A percentile compares a stretch with the other conserved stretches of the same genome.
These are phyloP conservation scores for Peromyscus eremicus DNA, from an alignment of 2,797 vertebrate genomes.

Conservation along the genomic window DNA sequence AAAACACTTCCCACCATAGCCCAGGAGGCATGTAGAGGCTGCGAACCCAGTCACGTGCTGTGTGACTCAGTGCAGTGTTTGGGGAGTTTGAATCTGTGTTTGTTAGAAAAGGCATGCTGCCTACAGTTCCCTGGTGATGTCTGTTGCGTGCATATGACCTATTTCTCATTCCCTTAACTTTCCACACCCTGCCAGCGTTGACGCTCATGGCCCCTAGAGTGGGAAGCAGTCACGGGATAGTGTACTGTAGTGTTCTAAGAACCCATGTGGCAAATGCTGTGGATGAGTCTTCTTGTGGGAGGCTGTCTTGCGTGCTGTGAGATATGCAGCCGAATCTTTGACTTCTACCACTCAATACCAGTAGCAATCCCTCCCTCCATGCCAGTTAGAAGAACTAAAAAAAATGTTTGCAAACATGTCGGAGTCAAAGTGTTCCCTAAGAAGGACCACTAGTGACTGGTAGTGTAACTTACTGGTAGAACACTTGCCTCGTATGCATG, in stretches of 20 bases:
- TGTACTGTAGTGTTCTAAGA: background rate
- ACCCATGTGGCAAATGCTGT: no score
- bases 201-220: no score
- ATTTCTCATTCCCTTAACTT: background rate
- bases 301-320: background rate
- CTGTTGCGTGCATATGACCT: background rate
- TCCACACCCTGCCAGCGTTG: background rate
- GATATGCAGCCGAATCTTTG: background rate
- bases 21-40: background rate
- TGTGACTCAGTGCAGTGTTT: background rate
- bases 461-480: background rate
- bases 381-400: background rate
- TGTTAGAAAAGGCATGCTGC: background rate
- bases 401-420: background rate
- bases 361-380: background rate
- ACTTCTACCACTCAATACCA: background rate
- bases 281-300: background rate
- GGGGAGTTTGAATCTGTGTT: background rate
- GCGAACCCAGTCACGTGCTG: background rate
- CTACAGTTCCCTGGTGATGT: background rate
- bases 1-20: background rate
- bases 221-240: rapidly evolving
- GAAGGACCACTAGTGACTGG: background rate
- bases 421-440: background rate
- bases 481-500: background rate